Evolutionary conservation across 2,888 invertebrate species (phyloP).

Genomic region (Coelinius sp.): DNA sequence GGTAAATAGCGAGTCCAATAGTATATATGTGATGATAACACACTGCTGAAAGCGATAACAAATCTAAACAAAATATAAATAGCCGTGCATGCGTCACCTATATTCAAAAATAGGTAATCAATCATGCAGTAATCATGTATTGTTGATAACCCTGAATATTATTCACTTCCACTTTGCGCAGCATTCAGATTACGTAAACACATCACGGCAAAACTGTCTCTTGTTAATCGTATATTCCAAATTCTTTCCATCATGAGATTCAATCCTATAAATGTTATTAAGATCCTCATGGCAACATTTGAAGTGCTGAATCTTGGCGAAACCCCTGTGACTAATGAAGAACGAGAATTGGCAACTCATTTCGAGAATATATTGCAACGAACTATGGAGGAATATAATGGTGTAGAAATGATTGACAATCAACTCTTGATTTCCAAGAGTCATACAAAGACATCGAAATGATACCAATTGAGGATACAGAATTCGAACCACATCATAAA

Average conservation of each 20-base stretch:
- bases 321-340: constrained; percentile 12
- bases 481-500: not conserved
- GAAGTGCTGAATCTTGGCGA: constrained; percentile 1
- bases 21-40: too few relatives aligned
- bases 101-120: too few relatives aligned
- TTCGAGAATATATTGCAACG: not conserved
- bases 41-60: too few relatives aligned
- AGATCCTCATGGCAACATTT: constrained; percentile 8
- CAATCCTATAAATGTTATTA: constrained; percentile 56
- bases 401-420: constrained; percentile 1
- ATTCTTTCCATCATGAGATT: not conserved
- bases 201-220: not conserved
- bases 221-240: not conserved
- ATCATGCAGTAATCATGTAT: not conserved
- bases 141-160: not conserved
- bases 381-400: constrained; percentile 8
- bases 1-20: too few relatives aligned
- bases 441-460: not conserved
- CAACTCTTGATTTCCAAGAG: constrained; percentile 6
- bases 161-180: not conserved
- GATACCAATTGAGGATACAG: not conserved
- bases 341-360: constrained; percentile 3
- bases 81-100: too few relatives aligned
- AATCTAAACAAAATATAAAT: too few relatives aligned
- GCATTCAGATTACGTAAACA: not conserved